Conservation (phyloP, 2,113 vertebrate species). For the Gavialis gangeticus region DNA sequence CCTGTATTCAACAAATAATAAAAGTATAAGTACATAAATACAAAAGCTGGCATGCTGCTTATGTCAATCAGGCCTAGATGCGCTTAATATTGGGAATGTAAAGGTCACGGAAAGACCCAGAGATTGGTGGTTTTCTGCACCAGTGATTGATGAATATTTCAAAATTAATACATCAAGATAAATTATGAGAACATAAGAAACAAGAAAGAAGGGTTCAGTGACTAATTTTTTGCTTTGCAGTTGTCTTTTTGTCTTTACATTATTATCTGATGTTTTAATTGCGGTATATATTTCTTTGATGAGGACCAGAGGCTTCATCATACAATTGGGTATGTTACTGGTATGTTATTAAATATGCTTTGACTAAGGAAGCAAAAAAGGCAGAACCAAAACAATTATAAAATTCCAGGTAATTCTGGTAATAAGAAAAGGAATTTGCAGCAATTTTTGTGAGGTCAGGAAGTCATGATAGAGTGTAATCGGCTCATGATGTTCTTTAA, state of each 20-base stretch:
- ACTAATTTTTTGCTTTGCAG: constrained; percentile 23
- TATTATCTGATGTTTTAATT: constrained; percentile 55
- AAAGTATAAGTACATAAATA: not conserved
- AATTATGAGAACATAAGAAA: constrained; percentile 8
- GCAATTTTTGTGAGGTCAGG: constrained; percentile 7
- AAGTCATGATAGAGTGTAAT: constrained; percentile 38
- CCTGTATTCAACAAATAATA: not conserved
- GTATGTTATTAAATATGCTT: constrained; percentile 28
- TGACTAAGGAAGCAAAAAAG: constrained; percentile 28
- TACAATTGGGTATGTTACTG: constrained; percentile 42
- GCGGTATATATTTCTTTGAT: constrained; percentile 63
- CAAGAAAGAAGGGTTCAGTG: constrained; percentile 4
- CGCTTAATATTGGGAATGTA: not conserved
- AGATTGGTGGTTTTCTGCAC: constrained; percentile 27
- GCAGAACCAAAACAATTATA: constrained; percentile 7
- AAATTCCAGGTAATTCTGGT: constrained; percentile 55
- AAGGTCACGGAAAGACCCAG: constrained; percentile 22
- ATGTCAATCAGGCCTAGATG: not conserved
- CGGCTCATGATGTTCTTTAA: constrained; percentile 17
- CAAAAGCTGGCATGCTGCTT: not conserved
- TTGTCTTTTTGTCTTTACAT: constrained; percentile 25
- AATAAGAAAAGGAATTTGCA: constrained; percentile 56
- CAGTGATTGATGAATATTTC: constrained; percentile 29
- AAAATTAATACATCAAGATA: constrained; percentile 19
- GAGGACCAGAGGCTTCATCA: constrained; percentile 60